Percentiles rank a stretch among this genome's conserved stretches.
These are phyloP conservation scores for Pogonocherus hispidulus DNA, from an alignment of 2,888 invertebrate genomes.

Conservation along the genomic window DNA sequence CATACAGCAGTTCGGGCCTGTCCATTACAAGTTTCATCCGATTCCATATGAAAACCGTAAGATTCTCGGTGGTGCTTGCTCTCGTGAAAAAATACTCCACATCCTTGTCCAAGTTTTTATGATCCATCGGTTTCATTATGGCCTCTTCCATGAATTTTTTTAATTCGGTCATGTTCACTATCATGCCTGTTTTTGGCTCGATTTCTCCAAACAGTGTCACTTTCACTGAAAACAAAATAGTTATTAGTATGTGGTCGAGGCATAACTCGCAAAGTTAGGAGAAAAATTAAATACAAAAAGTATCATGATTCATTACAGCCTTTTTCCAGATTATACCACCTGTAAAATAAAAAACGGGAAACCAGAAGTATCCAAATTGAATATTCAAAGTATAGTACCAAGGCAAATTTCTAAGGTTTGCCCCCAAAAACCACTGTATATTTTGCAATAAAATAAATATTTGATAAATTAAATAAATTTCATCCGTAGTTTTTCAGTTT, in stretches of 20 bases:
- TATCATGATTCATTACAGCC: neutral
- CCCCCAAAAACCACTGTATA: too few species aligned
- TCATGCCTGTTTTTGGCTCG: slow-evolving; percentile 92
- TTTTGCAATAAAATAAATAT: too few species aligned
- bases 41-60: slow-evolving; percentile 93
- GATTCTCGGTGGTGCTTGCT: slow-evolving; percentile 94
- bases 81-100: slow-evolving; percentile 87
- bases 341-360: too few species aligned
- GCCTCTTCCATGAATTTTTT: slow-evolving; percentile 88
- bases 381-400: too few species aligned
- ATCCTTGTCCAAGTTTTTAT: slow-evolving; percentile 96
- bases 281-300: neutral
- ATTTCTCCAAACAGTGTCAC: slow-evolving; percentile 92
- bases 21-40: slow-evolving; percentile 80
- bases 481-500: too few species aligned
- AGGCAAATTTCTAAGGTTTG: too few species aligned
- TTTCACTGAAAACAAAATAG: slow-evolving; percentile 77
- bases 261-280: too few species aligned
- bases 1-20: slow-evolving; percentile 83
- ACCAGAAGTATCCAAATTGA: too few species aligned
- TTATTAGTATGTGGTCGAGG: too few species aligned
- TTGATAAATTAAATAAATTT: too few species aligned
- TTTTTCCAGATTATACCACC: too few species aligned
- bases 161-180: slow-evolving; percentile 92
- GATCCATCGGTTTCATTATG: slow-evolving; percentile 93